A percentile compares a stretch with the other conserved stretches of the same genome.
These are phyloP conservation scores for Rynchops niger DNA, from an alignment of 2,113 vertebrate genomes.

Conservation along the genomic window DNA sequence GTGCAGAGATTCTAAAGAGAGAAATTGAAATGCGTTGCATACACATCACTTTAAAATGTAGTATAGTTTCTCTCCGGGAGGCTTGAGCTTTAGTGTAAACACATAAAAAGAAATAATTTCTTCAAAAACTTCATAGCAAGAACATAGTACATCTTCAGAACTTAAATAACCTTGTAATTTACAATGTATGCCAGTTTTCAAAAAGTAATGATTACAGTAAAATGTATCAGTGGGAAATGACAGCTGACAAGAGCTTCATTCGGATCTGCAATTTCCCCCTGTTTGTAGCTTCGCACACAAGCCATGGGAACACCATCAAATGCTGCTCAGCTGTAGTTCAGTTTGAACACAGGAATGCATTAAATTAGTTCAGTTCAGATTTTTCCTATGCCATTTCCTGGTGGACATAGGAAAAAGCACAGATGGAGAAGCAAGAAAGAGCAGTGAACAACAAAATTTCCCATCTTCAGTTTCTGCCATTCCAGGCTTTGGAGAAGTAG, in stretches of 20 bases:
- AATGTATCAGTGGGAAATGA: slow-evolving; percentile 34
- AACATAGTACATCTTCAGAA: slow-evolving; percentile 37
- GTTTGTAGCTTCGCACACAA: slow-evolving; percentile 13
- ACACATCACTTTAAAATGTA: slow-evolving; percentile 24
- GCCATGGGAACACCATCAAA: neutral
- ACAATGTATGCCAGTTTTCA: neutral
- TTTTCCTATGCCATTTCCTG: neutral
- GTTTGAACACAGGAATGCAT: neutral
- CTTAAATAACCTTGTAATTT: slow-evolving; percentile 63
- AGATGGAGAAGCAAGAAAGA: neutral
- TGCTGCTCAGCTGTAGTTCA: neutral
- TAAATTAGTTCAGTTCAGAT: neutral
- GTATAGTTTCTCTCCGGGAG: slow-evolving; percentile 24
- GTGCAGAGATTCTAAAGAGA: slow-evolving; percentile 11
- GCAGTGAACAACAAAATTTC: neutral
- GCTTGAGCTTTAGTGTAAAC: slow-evolving; percentile 28
- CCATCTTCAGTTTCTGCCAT: neutral
- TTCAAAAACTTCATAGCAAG: slow-evolving; percentile 40
- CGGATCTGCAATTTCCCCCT: slow-evolving; percentile 38
- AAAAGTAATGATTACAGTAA: slow-evolving; percentile 51
- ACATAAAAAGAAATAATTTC: slow-evolving; percentile 54
- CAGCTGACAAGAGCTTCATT: slow-evolving; percentile 47
- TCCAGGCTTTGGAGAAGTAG: neutral
- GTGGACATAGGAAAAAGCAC: neutral
- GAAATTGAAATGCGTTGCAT: slow-evolving; percentile 43